A percentile compares a stretch with the other conserved stretches of the same genome.
Conservation (phyloP, 2,888 invertebrate species). For the Balanococcus diminutus region DNA sequence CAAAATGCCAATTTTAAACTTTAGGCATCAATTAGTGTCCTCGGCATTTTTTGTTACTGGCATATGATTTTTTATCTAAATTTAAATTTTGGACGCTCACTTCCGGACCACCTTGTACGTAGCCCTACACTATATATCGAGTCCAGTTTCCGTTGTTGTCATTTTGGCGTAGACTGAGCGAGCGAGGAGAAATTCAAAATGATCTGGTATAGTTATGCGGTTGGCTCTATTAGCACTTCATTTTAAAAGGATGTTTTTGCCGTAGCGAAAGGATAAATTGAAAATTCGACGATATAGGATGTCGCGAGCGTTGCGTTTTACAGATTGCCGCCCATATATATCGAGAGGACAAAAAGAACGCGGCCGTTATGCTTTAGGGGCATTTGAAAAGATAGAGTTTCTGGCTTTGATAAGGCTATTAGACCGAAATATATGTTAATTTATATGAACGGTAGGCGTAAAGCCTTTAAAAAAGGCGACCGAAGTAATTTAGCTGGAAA, state of each 20-base stretch:
- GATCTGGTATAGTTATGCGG: background rate
- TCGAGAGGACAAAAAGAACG: background rate
- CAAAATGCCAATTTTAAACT: too few species aligned
- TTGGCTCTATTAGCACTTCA: background rate
- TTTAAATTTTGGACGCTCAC: too few species aligned
- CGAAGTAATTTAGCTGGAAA: background rate
- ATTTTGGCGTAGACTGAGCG: background rate
- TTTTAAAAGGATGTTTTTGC: background rate
- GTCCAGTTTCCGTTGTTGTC: background rate
- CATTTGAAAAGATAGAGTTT: background rate
- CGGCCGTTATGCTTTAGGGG: background rate
- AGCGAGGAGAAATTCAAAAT: background rate
- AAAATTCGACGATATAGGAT: background rate
- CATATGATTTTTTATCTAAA: too few species aligned
- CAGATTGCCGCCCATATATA: background rate
- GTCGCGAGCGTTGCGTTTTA: background rate
- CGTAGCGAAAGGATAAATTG: background rate
- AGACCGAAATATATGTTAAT: background rate
- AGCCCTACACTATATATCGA: too few species aligned
- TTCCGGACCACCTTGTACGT: too few species aligned
- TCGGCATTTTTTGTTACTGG: too few species aligned
- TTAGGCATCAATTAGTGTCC: too few species aligned
- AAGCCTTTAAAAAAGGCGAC: background rate
- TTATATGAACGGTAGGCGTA: background rate
- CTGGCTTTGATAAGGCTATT: slow-evolving; percentile 13